Base-by-base conservation (phyloP, 2,113 vertebrate species). In the Salvelinus alpinus region DNA sequence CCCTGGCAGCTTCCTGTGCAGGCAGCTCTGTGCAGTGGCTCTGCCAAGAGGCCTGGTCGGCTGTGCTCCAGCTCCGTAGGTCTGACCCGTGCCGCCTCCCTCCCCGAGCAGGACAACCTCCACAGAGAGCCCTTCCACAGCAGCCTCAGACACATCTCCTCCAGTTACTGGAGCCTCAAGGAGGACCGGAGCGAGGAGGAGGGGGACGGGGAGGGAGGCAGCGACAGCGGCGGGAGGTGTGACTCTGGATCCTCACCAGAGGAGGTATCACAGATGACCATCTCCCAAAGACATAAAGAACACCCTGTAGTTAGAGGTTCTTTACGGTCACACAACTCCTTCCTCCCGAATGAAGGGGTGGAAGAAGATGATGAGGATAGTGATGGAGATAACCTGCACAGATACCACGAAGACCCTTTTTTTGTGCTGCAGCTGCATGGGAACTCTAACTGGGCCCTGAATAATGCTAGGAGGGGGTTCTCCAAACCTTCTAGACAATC, bases 381-480 rank as follows among this genome's bases (percentile, higher is more conserved):
- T 0, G 90, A 89, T 16, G 91, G 88, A 25, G 91, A 89, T 60
- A 93, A 92, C 80, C 79, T 94, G 65, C 90, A 92, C 82, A 88
- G 79, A 74, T 93, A 94, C 79, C 85, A 84, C 0, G 92, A 94
- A 71, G 94, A 91, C 78, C 91, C 90, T 1, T 96, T 96, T 74
- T 97, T 99, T 85, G 94, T 94, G 72, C 88, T 99, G 80, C 95
- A 97, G 72, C 89, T 99, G 80, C 95, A 97, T 57, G 89, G 91
- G 27, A 92, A 88, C 72, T 87, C 92, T 6, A 89, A 94, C 27
- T 89, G 87, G 88, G 84, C 89, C 1, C 27, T 27, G 11, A 74
- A 76, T 47, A 79, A 93, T 0, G 92, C 91, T 48, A 68, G 89
- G 78, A 79, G 88, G 20, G 86, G 91, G 7, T 81, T 91, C 0